Evolutionary conservation across 2,113 vertebrate species (phyloP).

Genomic region (Atlantisia rogersi): DNA sequence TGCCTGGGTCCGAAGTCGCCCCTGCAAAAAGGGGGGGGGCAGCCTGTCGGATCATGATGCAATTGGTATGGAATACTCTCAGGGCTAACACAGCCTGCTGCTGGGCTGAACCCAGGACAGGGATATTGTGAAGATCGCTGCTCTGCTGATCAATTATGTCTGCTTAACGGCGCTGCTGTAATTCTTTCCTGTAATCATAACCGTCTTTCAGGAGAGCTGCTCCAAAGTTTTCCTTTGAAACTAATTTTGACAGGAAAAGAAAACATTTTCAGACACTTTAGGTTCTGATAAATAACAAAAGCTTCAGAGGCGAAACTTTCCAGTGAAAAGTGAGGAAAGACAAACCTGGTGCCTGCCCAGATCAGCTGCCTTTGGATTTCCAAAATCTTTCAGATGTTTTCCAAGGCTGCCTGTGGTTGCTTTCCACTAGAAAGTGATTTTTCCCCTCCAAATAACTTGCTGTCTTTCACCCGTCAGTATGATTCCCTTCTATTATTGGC

Average conservation of each 20-base stretch:
- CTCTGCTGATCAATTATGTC: conserved; percentile 35
- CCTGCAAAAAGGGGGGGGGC: too few relatives aligned
- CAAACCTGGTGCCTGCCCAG: not conserved
- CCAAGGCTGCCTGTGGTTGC: not conserved
- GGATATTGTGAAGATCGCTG: conserved; percentile 38
- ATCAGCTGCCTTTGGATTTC: not conserved
- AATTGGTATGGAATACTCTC: too few relatives aligned
- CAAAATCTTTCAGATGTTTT: not conserved
- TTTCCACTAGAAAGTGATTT: not conserved
- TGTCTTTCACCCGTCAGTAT: not conserved
- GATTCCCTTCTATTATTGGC: not conserved
- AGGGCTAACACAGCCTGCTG: too few relatives aligned
- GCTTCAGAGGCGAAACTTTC: not conserved
- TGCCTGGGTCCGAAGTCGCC: too few relatives aligned
- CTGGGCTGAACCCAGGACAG: too few relatives aligned
- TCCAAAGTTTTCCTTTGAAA: conserved; percentile 39
- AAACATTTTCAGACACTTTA: conserved; percentile 30
- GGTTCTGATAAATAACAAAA: conserved; percentile 46
- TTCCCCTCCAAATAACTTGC: not conserved
- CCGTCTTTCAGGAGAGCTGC: conserved; percentile 17
- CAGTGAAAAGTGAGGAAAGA: not conserved
- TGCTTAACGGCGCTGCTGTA: conserved; percentile 22
- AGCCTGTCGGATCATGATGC: too few relatives aligned
- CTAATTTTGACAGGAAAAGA: conserved; percentile 34
- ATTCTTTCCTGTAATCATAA: conserved; percentile 58